Evolutionary conservation across 1,140 invertebrate genomes (phyloP).

Genomic region (Scaptomyza pallida): DNA sequence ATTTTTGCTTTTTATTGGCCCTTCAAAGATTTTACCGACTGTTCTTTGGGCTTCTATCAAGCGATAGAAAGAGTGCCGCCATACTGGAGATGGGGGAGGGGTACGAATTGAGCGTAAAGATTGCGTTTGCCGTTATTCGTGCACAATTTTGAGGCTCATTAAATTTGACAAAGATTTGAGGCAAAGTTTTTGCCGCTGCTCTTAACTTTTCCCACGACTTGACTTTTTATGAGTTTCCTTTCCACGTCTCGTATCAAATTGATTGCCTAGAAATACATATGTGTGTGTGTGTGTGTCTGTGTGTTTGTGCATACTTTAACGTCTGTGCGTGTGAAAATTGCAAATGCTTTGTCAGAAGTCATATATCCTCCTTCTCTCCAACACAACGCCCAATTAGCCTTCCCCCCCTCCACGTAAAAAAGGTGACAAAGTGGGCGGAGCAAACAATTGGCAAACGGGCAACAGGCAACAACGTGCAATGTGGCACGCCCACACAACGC

Average conservation of each 20-base stretch:
- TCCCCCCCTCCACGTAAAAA: too few relatives aligned
- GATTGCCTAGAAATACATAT: constrained; percentile 55
- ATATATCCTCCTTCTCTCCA: neutral
- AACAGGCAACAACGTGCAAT: constrained; percentile 5
- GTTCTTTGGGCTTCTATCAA: constrained; percentile 45
- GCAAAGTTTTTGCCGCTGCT: constrained; percentile 56
- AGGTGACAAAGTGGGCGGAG: constrained; percentile 52
- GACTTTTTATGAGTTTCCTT: constrained; percentile 39
- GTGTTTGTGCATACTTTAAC: neutral
- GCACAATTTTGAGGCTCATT: constrained; percentile 73
- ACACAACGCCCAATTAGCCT: constrained; percentile 53
- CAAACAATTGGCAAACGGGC: neutral
- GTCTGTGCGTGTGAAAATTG: constrained; percentile 35
- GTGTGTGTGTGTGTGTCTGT: neutral
- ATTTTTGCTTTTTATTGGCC: constrained; percentile 32
- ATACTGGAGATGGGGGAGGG: neutral
- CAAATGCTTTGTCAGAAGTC: constrained; percentile 57
- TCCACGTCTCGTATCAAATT: constrained; percentile 60
- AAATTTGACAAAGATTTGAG: constrained; percentile 72
- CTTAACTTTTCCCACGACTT: constrained; percentile 50
- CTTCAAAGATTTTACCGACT: constrained; percentile 71
- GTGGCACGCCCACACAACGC: constrained; percentile 1
- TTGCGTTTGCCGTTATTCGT: constrained; percentile 15
- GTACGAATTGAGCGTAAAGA: neutral
- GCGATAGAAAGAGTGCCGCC: constrained; percentile 36